A percentile compares a stretch with the other conserved stretches of the same genome.
phyloP scores from a whole-genome alignment of 2,113 vertebrate species.

The Murina feae region DNA sequence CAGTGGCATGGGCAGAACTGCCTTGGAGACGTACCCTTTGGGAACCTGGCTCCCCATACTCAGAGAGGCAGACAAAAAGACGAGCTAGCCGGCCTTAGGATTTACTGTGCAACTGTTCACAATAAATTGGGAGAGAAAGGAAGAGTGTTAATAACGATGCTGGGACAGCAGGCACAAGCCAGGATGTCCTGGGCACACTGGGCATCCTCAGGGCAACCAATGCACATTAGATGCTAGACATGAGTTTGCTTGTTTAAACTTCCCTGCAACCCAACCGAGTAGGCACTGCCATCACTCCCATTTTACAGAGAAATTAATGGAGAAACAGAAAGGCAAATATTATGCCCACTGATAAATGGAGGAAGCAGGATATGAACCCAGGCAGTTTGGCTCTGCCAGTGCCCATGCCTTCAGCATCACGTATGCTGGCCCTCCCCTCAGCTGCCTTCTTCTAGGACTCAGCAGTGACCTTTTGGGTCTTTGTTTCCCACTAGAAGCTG shows the following conservation, averaged over 20 bases:
- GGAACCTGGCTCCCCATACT: neutral
- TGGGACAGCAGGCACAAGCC: neutral
- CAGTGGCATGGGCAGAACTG: neutral
- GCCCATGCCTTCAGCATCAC: neutral
- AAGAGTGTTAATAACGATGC: neutral
- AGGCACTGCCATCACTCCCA: neutral
- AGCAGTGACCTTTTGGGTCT: neutral
- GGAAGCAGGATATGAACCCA: neutral
- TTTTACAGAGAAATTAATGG: neutral
- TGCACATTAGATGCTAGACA: neutral
- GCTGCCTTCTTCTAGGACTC: neutral
- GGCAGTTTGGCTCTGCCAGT: neutral
- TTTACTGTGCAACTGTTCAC: neutral
- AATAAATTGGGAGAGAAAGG: neutral
- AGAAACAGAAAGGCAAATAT: neutral
- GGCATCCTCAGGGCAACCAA: neutral
- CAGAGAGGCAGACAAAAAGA: neutral
- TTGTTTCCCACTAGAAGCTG: neutral
- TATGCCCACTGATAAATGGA: too few relatives aligned
- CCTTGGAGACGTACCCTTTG: too few relatives aligned
- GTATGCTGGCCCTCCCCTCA: accelerated
- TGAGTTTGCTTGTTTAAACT: neutral
- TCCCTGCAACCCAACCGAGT: accelerated
- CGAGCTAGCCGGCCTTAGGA: neutral
- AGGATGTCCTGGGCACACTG: too few relatives aligned